phyloP scores from a whole-genome alignment of 2,888 invertebrate species.

The Callyntrura guangdongensis region DNA sequence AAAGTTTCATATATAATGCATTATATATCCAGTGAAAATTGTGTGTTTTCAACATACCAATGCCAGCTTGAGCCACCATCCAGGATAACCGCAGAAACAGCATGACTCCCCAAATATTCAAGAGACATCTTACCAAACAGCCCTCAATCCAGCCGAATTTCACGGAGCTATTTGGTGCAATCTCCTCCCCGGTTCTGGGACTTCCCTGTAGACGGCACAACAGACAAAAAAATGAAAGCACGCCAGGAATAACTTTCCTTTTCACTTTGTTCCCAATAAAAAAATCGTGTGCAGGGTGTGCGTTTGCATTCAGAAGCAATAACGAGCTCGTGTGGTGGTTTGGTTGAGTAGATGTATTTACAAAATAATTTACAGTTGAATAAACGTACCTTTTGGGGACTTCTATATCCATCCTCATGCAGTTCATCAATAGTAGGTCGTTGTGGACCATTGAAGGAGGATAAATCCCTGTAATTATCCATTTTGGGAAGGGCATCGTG shows the following conservation, averaged over 20 bases:
- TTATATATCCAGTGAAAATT: neutral
- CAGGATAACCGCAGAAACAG: slow-evolving; percentile 88
- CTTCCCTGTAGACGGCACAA: slow-evolving; percentile 67
- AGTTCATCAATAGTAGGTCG: slow-evolving; percentile 94
- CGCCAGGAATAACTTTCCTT: slow-evolving; percentile 10
- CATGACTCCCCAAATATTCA: slow-evolving; percentile 88
- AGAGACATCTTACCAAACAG: slow-evolving; percentile 92
- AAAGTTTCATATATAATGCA: neutral
- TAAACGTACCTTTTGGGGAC: slow-evolving; percentile 45
- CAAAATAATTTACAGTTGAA: neutral
- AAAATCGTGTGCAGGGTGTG: neutral
- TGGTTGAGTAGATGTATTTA: neutral
- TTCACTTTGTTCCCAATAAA: slow-evolving; percentile 53
- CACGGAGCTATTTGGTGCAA: slow-evolving; percentile 86
- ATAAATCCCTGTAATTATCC: slow-evolving; percentile 93
- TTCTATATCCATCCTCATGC: slow-evolving; percentile 87
- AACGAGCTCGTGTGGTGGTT: neutral
- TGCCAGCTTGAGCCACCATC: slow-evolving; percentile 88
- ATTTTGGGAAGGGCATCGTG: slow-evolving; percentile 92
- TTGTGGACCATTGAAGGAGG: slow-evolving; percentile 90
- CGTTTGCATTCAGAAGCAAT: no score
- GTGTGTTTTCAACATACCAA: slow-evolving; percentile 81
- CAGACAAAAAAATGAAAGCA: slow-evolving; percentile 26
- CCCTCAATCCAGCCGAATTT: slow-evolving; percentile 97
- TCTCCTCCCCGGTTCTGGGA: slow-evolving; percentile 84